phyloP scores from a whole-genome alignment of 2,888 invertebrate genomes.

The Holacanthella duospinosa region DNA sequence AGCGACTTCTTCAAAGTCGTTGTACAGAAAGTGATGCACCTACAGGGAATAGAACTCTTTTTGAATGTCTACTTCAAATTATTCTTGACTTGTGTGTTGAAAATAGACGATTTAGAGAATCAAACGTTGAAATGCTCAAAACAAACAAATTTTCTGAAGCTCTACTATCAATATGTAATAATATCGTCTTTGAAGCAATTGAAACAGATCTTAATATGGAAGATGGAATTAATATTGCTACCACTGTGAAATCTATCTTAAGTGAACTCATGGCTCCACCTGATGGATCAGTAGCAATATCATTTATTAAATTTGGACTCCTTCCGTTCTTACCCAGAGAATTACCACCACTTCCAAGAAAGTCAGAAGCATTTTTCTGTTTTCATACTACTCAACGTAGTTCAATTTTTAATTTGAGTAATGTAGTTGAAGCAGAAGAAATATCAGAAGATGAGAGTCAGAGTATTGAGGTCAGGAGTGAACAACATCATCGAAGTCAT shows the following conservation, averaged over 20 bases:
- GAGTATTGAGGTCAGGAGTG: background rate
- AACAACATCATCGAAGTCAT: background rate
- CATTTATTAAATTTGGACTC: slow-evolving; percentile 32
- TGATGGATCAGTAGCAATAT: slow-evolving; percentile 32
- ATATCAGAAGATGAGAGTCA: slow-evolving; percentile 9
- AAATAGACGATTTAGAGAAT: slow-evolving; percentile 26
- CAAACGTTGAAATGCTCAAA: slow-evolving; percentile 32
- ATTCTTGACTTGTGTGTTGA: slow-evolving; percentile 33
- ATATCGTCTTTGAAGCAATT: slow-evolving; percentile 22
- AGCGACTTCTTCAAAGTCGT: slow-evolving; percentile 22
- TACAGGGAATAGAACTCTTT: slow-evolving; percentile 28
- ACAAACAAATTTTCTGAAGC: slow-evolving; percentile 29
- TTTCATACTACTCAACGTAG: slow-evolving; percentile 13
- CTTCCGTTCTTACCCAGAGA: slow-evolving; percentile 35
- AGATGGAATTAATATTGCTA: slow-evolving; percentile 23
- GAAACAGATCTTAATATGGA: slow-evolving; percentile 1
- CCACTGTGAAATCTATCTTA: slow-evolving; percentile 31
- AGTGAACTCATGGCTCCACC: slow-evolving; percentile 37
- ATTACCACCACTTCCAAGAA: slow-evolving; percentile 30
- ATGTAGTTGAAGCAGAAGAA: slow-evolving; percentile 14
- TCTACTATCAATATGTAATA: slow-evolving; percentile 32
- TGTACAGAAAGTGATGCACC: slow-evolving; percentile 32
- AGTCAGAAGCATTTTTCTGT: slow-evolving; percentile 29
- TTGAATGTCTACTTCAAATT: slow-evolving; percentile 33
- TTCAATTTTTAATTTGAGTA: background rate